Conservation (phyloP, 2,888 invertebrate species). For the Agrilus biguttatus region DNA sequence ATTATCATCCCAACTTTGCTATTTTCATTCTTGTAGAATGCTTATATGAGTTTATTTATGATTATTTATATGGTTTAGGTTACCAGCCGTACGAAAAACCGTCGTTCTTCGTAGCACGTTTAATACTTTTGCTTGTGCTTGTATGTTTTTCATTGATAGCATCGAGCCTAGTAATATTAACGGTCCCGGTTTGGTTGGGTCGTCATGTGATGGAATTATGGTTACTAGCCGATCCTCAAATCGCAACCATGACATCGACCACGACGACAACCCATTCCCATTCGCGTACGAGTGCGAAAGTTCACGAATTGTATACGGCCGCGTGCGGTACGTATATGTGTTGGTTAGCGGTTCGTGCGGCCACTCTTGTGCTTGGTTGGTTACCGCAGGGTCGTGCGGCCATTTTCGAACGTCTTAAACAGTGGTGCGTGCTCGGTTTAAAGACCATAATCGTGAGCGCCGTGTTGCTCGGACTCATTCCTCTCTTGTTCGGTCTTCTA, state of each 20-base stretch:
- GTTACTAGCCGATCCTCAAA: slow-evolving; percentile 41
- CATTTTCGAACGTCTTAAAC: slow-evolving; percentile 51
- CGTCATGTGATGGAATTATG: slow-evolving; percentile 77
- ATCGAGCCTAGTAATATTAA: slow-evolving; percentile 70
- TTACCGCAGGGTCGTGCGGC: slow-evolving; percentile 77
- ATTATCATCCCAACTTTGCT: too few species aligned
- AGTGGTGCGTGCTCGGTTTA: slow-evolving; percentile 59
- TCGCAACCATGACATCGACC: slow-evolving; percentile 12
- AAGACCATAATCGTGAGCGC: slow-evolving; percentile 64
- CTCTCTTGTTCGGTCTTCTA: slow-evolving; percentile 79
- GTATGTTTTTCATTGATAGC: slow-evolving; percentile 76
- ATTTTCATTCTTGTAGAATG: not conserved
- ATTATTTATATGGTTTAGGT: slow-evolving; percentile 33
- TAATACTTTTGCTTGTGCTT: slow-evolving; percentile 51
- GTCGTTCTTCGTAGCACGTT: slow-evolving; percentile 60
- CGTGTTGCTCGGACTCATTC: slow-evolving; percentile 78
- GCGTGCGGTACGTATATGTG: slow-evolving; percentile 90
- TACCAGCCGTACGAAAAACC: slow-evolving; percentile 86
- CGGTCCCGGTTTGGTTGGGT: slow-evolving; percentile 84
- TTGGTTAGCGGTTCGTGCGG: slow-evolving; percentile 79
- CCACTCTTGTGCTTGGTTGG: slow-evolving; percentile 72
- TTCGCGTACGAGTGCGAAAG: slow-evolving; percentile 24
- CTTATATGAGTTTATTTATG: not conserved
- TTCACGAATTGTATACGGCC: slow-evolving; percentile 93
- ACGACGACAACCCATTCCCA: not conserved